Base-by-base conservation (phyloP, 2,797 vertebrate species). In the Sorex maritimensis region DNA sequence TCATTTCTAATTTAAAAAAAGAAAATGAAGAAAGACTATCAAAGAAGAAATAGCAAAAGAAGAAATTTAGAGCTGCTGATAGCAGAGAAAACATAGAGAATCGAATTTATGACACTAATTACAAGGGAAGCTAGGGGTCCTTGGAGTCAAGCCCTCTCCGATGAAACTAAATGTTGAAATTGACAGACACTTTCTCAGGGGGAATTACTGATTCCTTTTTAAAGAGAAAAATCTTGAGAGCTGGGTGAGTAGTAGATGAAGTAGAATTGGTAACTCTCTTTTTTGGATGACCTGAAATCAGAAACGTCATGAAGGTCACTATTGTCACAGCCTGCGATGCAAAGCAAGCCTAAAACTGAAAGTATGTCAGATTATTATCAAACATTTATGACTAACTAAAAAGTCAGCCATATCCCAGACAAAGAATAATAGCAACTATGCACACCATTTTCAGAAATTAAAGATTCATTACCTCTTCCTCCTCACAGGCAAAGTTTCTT, bases 361-460 rank as follows among this genome's bases (percentile, higher is more conserved):
- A 28, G 78, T 10, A 49, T 30, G 38, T 23, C 79, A 96, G 46
- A 44, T 23, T 79, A 79, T 81, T 52, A 91, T 68, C 26, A 78
- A 82, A 92, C 11, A 80, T 72, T 75, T 90, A 30, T 69, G 63
- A 91, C 61, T 77, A 91, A 78, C 28, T 78, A 86, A 86, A 79
- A 90, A 95, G 84, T 23, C 73, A 82, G 9, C 55, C 46, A 78
- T 26, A 88, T 15, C 55, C n/a, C 55, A 71, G 23, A 79, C 49
- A 52, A 91, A 91, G 80, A 91, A 84, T 82, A 85, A 79, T 0
- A 81, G 5, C 41, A 44, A 67, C 78, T 63, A 26, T 65, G 90
- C 74, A 73, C 28, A 52, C 19, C 4, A 0, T 34, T 71, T 87
- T 94, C 75, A 72, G 63, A 49, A 95, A 69, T 68, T 65, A 1